Base-by-base conservation (phyloP, 2,888 invertebrate genomes). In the Cotesia congregata region DNA sequence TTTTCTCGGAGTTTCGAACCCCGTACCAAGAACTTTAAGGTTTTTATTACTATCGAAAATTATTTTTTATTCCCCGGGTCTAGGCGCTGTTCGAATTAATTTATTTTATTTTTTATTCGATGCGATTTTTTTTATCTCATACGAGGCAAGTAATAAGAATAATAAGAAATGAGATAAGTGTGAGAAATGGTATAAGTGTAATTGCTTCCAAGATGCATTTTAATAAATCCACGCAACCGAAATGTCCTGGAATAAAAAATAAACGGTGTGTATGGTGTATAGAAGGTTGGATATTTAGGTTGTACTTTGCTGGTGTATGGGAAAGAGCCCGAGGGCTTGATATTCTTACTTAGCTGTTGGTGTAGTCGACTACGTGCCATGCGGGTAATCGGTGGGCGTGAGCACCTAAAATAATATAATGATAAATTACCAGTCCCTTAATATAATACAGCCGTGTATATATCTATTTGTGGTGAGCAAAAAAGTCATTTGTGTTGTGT, bases 1-100 rank as follows among this genome's bases (percentile, higher is more conserved):
- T 85, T 88, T 89, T 88, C 89, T 86, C 82, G 83, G 89, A 89
- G 82, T 86, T 88, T 85, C 78, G 81, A 82, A 79, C 77, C 83
- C 81, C 82, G 81, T 86, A 84, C 85, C 78, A 77, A 82, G 86
- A 88, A 86, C 64, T 68, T 30, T 30, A 30, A 30, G 30, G 60
- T 72, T 50, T 50, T 50, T 50, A 50, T 9, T 9, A 50, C 12
- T 50, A 50, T 12, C 50, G 6, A 50, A 50, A 12, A 50, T 50
- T 50, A 50, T 12, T 50, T 50, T 50, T 50, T 50, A 50, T 50
- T 50, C 50, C 7, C 12, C 12, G 12, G 50, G 4, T 50, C 50
- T 50, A 12, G 50, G 30, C 30, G 30, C 30, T 30, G 30, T 30
- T 30, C 30, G 30, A 30, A 30, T 30, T 30, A 30, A 30, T 30